phyloP scores from a whole-genome alignment of 2,888 invertebrate species.

The Phasia obesa region DNA sequence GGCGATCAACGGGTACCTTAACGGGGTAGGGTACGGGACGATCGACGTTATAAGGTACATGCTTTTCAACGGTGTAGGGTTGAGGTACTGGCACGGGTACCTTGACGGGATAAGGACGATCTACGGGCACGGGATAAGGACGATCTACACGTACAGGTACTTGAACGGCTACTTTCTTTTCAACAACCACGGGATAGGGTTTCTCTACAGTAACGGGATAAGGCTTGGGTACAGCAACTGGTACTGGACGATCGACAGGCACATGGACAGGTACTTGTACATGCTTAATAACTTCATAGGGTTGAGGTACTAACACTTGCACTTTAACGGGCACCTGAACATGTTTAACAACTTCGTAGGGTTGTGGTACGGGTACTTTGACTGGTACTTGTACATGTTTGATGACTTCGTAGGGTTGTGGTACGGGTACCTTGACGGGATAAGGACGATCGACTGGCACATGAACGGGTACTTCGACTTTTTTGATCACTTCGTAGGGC shows the following conservation, averaged over 20 bases:
- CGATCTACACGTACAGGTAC: constrained; percentile 87
- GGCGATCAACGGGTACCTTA: constrained; percentile 87
- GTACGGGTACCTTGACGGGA: constrained; percentile 86
- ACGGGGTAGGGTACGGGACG: constrained; percentile 86
- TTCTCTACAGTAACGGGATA: constrained; percentile 74
- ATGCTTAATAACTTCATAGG: constrained; percentile 84
- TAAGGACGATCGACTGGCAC: constrained; percentile 87
- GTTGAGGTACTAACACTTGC: constrained; percentile 85
- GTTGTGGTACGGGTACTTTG: constrained; percentile 86
- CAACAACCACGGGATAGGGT: constrained; percentile 82
- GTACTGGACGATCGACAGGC: constrained; percentile 86
- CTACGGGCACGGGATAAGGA: constrained; percentile 87
- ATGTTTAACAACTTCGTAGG: constrained; percentile 84
- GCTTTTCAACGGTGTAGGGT: constrained; percentile 88
- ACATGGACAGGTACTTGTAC: constrained; percentile 86
- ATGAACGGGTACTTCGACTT: constrained; percentile 85
- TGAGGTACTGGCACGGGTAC: constrained; percentile 84
- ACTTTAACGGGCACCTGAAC: constrained; percentile 85
- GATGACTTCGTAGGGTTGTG: constrained; percentile 85
- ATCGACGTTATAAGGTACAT: constrained; percentile 86
- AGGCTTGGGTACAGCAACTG: constrained; percentile 85
- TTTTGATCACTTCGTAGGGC: constrained; percentile 84
- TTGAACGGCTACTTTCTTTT: constrained; percentile 86
- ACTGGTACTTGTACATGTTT: constrained; percentile 86
- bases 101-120: constrained; percentile 84